Evolutionary conservation across 2,888 invertebrate genomes (phyloP).

Genomic region (Zygaena filipendulae): DNA sequence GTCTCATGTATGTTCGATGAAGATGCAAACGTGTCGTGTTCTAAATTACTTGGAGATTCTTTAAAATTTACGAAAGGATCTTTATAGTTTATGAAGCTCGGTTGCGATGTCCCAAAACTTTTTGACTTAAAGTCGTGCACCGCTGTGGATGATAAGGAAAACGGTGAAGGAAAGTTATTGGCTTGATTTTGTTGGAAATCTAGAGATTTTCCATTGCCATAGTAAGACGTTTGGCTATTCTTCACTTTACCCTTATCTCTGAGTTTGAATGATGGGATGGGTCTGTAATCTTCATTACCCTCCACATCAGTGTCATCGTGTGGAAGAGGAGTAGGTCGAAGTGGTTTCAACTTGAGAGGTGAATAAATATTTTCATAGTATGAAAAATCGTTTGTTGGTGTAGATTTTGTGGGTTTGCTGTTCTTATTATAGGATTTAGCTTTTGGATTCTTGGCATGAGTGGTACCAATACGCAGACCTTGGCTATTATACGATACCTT

Average conservation of each 20-base stretch:
- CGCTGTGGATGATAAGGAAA: conserved; percentile 42
- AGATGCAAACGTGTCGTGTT: conserved; percentile 45
- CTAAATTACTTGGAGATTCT: conserved; percentile 37
- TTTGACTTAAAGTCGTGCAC: conserved; percentile 50
- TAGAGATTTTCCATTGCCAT: conserved; percentile 31
- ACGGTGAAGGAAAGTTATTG: conserved; percentile 36
- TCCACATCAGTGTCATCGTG: conserved; percentile 23
- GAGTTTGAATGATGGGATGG: conserved; percentile 34
- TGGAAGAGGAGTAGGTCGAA: conserved; percentile 26
- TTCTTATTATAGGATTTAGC: conserved; percentile 33
- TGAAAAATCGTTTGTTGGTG: conserved; percentile 33
- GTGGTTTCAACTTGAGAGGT: conserved; percentile 27
- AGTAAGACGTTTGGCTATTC: conserved; percentile 25
- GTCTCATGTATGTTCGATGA: conserved; percentile 37
- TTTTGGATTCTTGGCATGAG: conserved; percentile 26
- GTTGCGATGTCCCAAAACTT: conserved; percentile 21
- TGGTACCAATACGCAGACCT: conserved; percentile 35
- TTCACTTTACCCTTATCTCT: conserved; percentile 34
- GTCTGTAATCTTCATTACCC: conserved; percentile 31
- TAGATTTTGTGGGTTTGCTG: conserved; percentile 31
- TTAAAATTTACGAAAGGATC: conserved; percentile 39
- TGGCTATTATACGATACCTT: conserved; percentile 47
- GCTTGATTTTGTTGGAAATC: conserved; percentile 34
- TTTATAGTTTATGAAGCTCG: conserved; percentile 29
- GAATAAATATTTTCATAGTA: conserved; percentile 51